These are phyloP conservation scores for Phrynocephalus guinanensis DNA, from an alignment of 2,797 vertebrate genomes.

Conservation along the genomic window DNA sequence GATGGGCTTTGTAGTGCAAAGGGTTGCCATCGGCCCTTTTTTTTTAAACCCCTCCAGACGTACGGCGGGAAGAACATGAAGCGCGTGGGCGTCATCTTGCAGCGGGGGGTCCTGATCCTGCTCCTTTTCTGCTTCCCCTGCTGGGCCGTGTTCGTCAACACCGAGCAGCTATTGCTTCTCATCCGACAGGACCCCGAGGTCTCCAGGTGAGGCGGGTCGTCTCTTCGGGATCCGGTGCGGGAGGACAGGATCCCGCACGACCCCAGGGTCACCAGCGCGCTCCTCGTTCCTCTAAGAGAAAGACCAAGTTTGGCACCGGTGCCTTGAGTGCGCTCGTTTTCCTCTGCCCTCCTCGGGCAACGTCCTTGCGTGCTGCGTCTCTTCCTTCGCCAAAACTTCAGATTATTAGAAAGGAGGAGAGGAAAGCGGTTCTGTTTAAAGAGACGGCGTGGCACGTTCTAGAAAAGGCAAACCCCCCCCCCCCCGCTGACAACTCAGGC, in stretches of 20 bases:
- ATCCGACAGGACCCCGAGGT: constrained; percentile 83
- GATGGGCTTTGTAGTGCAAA: no score
- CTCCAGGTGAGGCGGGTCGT: constrained; percentile 76
- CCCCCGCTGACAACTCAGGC: no score
- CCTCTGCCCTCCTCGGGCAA: neutral
- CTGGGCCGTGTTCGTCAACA: constrained; percentile 87
- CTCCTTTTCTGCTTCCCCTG: constrained; percentile 88
- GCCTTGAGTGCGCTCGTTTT: neutral
- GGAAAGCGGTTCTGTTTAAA: neutral
- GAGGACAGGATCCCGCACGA: neutral
- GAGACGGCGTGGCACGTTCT: neutral
- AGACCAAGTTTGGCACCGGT: neutral
- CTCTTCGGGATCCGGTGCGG: neutral
- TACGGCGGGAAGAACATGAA: constrained; percentile 87
- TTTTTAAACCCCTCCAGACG: constrained; percentile 75
- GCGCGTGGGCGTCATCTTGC: constrained; percentile 86
- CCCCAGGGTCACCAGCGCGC: no score
- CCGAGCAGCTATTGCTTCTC: constrained; percentile 81
- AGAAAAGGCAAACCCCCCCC: neutral
- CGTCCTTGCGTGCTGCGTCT: neutral
- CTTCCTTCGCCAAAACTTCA: no score
- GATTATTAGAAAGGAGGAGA: no score
- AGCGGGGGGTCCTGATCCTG: constrained; percentile 84
- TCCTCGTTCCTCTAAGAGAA: neutral
- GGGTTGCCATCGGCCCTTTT: neutral